phyloP scores from a whole-genome alignment of 2,113 vertebrate species.

The Clarias gariepinus region DNA sequence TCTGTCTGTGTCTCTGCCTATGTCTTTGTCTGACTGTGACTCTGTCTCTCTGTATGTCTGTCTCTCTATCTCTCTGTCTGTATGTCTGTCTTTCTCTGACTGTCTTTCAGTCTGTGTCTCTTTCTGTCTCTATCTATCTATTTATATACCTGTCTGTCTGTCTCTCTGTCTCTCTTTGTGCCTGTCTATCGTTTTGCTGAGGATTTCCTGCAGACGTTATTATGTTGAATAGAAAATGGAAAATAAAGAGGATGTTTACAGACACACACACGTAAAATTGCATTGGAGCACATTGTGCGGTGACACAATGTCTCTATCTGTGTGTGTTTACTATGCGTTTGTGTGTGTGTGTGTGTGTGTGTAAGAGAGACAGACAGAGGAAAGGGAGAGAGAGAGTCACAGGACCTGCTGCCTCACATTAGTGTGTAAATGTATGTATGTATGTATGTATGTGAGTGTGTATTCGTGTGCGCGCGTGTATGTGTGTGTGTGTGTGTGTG shows the following conservation, averaged over 20 bases:
- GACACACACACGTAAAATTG: neutral
- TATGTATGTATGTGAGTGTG: neutral
- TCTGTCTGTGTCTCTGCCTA: neutral
- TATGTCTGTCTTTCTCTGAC: neutral
- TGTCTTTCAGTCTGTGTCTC: neutral
- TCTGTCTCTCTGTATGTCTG: neutral
- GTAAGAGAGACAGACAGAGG: no score
- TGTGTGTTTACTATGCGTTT: neutral
- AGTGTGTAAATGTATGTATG: neutral
- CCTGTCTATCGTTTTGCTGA: neutral
- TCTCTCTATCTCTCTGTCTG: neutral
- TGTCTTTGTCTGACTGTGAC: neutral
- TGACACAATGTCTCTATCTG: neutral
- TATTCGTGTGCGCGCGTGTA: neutral
- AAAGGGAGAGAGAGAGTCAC: no score
- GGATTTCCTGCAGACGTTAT: neutral
- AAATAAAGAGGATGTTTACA: slow-evolving; percentile 16
- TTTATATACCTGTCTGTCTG: neutral
- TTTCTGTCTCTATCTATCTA: neutral
- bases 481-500: neutral
- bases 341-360: neutral
- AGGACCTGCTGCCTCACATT: no score
- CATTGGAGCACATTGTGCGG: neutral
- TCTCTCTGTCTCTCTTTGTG: neutral
- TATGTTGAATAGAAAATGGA: slow-evolving; percentile 3